A percentile compares a stretch with the other conserved stretches of the same genome.
Conservation (phyloP, 1,140 invertebrate genomes). For the Atta texana region DNA sequence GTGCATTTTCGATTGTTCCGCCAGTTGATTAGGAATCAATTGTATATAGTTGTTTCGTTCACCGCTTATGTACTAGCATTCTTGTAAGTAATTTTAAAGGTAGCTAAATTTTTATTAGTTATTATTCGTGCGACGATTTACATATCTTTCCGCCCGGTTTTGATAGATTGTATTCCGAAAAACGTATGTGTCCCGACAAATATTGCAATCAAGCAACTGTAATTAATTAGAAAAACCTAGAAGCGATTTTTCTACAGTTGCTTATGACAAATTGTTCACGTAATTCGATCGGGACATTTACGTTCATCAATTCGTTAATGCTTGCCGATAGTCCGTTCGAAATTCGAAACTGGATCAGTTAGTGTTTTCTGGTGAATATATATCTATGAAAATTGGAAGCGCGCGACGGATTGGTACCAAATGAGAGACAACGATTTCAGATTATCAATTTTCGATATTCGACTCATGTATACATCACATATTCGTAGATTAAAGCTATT, state of each 20-base stretch:
- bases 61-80: slow-evolving; percentile 35
- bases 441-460: slow-evolving; percentile 70
- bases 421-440: slow-evolving; percentile 63
- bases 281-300: slow-evolving; percentile 50
- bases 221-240: slow-evolving; percentile 38
- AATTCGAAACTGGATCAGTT: slow-evolving; percentile 54
- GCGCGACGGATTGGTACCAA: slow-evolving; percentile 63
- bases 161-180: slow-evolving; percentile 20
- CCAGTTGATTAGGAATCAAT: slow-evolving; percentile 45
- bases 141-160: slow-evolving; percentile 32
- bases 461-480: slow-evolving; percentile 75
- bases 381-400: slow-evolving; percentile 62
- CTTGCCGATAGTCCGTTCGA: slow-evolving; percentile 43
- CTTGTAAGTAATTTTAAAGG: slow-evolving; percentile 45
- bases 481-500: slow-evolving; percentile 73
- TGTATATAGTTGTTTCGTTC: slow-evolving; percentile 1
- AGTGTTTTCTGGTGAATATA: slow-evolving; percentile 35
- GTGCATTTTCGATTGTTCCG: slow-evolving; percentile 37
- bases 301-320: slow-evolving; percentile 35
- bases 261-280: slow-evolving; percentile 40
- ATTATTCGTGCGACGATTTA: slow-evolving; percentile 67
- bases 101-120: slow-evolving; percentile 56
- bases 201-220: slow-evolving; percentile 21
- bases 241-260: slow-evolving; percentile 15
- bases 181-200: slow-evolving; percentile 23